phyloP scores from a whole-genome alignment of 2,797 vertebrate species.

The Syngnathus acus region DNA sequence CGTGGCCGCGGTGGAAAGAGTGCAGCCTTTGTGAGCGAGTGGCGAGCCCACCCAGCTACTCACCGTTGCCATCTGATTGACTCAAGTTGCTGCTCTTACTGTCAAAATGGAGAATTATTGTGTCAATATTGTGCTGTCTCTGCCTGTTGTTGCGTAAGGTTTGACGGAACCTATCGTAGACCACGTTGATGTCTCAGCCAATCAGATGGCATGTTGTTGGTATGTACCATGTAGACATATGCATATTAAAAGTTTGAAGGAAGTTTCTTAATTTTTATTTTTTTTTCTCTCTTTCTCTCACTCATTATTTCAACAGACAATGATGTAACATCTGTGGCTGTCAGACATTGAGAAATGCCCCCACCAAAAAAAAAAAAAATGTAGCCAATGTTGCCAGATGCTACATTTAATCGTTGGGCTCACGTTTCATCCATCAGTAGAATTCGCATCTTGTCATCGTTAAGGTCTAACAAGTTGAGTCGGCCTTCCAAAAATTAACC shows the following conservation, averaged over 20 bases:
- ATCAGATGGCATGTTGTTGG: too few relatives aligned
- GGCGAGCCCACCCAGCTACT: slow-evolving; percentile 25
- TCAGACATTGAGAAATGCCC: slow-evolving; percentile 22
- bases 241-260: too few relatives aligned
- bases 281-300: too few relatives aligned
- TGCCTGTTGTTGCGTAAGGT: background rate
- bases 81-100: slow-evolving; percentile 26
- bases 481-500: background rate
- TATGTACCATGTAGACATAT: too few relatives aligned
- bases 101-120: slow-evolving; percentile 1
- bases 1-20: slow-evolving; percentile 48
- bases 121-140: slow-evolving; percentile 8
- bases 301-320: too few relatives aligned
- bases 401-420: slow-evolving; percentile 26
- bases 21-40: slow-evolving; percentile 59
- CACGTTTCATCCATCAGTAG: slow-evolving; percentile 14
- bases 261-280: too few relatives aligned
- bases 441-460: slow-evolving; percentile 5
- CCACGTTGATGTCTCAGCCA: too few relatives aligned
- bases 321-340: slow-evolving; percentile 18
- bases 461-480: background rate
- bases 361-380: slow-evolving; percentile 2
- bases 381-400: slow-evolving; percentile 16
- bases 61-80: slow-evolving; percentile 46
- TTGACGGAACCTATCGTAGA: too few relatives aligned